Percentiles rank a stretch among this genome's conserved stretches.
phyloP scores from a whole-genome alignment of 2,113 vertebrate species.

The Grus americana region DNA sequence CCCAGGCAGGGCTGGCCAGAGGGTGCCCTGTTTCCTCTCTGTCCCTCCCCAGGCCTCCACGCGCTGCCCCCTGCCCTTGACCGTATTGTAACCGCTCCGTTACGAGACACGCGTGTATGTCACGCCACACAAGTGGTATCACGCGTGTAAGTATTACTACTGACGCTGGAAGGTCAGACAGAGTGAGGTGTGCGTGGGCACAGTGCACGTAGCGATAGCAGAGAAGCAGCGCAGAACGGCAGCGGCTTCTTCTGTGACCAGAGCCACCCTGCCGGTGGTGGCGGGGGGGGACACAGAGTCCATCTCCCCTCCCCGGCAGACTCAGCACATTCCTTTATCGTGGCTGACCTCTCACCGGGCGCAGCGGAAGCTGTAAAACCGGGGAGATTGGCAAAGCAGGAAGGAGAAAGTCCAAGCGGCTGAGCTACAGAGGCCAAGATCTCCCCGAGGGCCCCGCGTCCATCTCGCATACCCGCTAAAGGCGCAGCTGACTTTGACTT shows the following conservation, averaged over 20 bases:
- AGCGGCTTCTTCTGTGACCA: fast-evolving
- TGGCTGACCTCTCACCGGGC: background rate
- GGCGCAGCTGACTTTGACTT: no score
- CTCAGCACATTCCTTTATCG: background rate
- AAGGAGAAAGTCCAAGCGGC: background rate
- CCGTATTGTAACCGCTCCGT: fast-evolving
- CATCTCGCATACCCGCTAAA: fast-evolving
- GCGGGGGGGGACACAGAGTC: background rate
- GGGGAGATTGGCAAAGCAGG: background rate
- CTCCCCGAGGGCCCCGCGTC: background rate
- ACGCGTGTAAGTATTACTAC: no score
- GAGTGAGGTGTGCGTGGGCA: fast-evolving
- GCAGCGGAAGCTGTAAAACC: background rate
- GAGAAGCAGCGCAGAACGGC: background rate
- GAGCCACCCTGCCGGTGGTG: background rate
- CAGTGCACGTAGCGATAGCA: fast-evolving
- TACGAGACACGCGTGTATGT: fast-evolving
- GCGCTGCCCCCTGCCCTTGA: background rate
- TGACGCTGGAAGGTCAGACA: fast-evolving
- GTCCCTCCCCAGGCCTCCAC: background rate
- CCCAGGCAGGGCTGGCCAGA: background rate
- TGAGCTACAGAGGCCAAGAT: background rate
- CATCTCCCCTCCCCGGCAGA: background rate
- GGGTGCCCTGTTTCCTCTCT: background rate
- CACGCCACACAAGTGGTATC: fast-evolving